A percentile compares a stretch with the other conserved stretches of the same genome.
Evolutionary conservation across 2,113 vertebrate genomes (phyloP).

Genomic region (Opisthocomus hoazin): DNA sequence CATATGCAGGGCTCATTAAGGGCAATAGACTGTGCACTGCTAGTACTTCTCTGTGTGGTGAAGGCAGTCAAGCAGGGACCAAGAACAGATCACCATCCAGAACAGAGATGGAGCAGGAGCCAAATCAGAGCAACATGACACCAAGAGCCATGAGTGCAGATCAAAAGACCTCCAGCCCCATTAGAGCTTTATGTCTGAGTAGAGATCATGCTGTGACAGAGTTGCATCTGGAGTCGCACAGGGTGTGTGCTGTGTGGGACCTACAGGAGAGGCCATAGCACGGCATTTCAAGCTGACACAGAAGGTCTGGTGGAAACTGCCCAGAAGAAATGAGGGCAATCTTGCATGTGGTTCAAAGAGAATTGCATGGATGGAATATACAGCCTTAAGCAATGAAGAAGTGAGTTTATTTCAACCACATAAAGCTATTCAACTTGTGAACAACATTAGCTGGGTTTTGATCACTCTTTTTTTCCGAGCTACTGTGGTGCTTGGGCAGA

Average conservation of each 20-base stretch:
- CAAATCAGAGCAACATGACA: background rate
- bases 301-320: background rate
- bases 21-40: background rate
- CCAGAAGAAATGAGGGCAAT: background rate
- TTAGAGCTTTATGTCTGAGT: background rate
- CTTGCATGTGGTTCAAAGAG: background rate
- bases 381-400: background rate
- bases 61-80: background rate
- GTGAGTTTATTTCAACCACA: conserved; percentile 4
- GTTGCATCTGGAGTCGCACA: background rate
- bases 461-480: conserved; percentile 1
- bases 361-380: background rate
- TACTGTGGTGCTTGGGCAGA: conserved; percentile 11
- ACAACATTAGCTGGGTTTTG: conserved; percentile 7
- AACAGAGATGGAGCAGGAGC: background rate
- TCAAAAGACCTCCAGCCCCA: background rate
- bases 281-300: background rate
- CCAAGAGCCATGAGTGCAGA: background rate
- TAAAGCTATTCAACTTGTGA: conserved; percentile 20
- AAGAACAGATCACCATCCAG: background rate
- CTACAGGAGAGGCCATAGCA: background rate
- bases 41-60: background rate
- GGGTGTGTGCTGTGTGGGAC: background rate
- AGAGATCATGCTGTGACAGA: background rate
- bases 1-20: accelerated